Base-by-base conservation (phyloP, 2,888 invertebrate genomes). In the Pyrgus malvae region DNA sequence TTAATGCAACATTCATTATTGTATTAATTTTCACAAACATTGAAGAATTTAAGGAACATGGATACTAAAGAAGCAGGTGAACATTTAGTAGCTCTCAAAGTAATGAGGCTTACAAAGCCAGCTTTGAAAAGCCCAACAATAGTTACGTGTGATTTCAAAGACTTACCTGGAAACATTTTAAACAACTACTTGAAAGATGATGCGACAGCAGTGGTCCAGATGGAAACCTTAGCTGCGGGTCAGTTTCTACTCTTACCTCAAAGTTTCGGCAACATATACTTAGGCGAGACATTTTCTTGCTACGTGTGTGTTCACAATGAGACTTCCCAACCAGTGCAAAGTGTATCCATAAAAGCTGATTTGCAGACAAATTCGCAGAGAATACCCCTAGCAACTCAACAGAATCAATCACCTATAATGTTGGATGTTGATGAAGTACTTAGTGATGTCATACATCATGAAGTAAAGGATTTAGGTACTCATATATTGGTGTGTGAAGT, bases 401-500 rank as follows among this genome's bases (percentile, higher is more conserved):
- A 94, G 68, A 93, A 92, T 59, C 92, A 93, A 64, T 81, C 92
- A 1, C 92, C 93, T 5, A 87, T 91, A 0, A 88, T 92, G 66
- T 78, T 94, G 48, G 91, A 91, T 67, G 94, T 97, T 0, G 96
- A 97, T 69, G 94, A 95, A 73, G 98, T 97, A 8, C 92, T 98
- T 11, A 98, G 98, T 86, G 96, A 98, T 86, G 97, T 99, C 27
- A 98, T 99, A 72, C 96, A 98, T 74, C 98, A 99, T 88, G 99
- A 99, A 92, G 98, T 99, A n/a, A 99, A 99, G 85, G 99, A 99
- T 90, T 94, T 98, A 65, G 99, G 99, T 35, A 97, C 98, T 40
- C 99, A 99, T 77, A 98, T 99, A 75, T 90, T 99, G 64, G 98
- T 99, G 1, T 99, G 99, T 88, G 98, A 99, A 84, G 98, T 99